Base-by-base conservation (phyloP, 2,888 invertebrate genomes). In the Cheilosia urbana region DNA sequence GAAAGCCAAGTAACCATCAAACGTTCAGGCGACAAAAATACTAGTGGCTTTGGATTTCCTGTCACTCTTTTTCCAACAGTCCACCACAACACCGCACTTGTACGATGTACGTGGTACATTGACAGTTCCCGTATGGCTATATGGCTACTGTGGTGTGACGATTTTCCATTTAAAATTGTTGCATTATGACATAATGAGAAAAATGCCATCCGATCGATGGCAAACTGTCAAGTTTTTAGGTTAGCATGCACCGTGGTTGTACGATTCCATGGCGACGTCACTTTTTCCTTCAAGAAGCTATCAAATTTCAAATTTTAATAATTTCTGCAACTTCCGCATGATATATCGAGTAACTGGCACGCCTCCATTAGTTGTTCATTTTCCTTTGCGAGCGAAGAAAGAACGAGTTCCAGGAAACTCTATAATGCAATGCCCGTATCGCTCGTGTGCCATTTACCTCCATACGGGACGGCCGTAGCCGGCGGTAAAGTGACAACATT, bases 321-420 rank as follows among this genome's bases (percentile, higher is more conserved):
- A 57, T 77, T 78, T 83, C 62, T 78, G 73, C 51, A 78, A 83
- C 83, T 79, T 83, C 78, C 83, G 72, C 40, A 45, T 63, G 62
- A 24, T 15, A 51, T 73, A 83, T 79, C 68, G 45, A 34, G 37
- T 83, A 73, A 73, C 83, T 73, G 57, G 68, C 68, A 51, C 79
- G 57, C 68, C 66, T 83, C 17, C 66, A 66, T 66, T 17, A n/a
- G 53, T 40, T 66, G 37, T 68, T 68, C 30, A 19, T 27, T 53
- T 55, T 68, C 42, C 19, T 42, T 21, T 49, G 37, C 27, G 5
- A 11, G 34, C 9, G 37, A 13, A 68, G 40, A 42, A 24, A 2
- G 24, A 21, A 17, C 45, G 58, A 79, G 57, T 79, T 83, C 83
- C 73, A 51, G 55, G 45, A 63, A 79, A 83, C 42, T 72, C 40